A percentile compares a stretch with the other conserved stretches of the same genome.
These are phyloP conservation scores for Fulmarus glacialis DNA, from an alignment of 2,113 vertebrate genomes.

Conservation along the genomic window DNA sequence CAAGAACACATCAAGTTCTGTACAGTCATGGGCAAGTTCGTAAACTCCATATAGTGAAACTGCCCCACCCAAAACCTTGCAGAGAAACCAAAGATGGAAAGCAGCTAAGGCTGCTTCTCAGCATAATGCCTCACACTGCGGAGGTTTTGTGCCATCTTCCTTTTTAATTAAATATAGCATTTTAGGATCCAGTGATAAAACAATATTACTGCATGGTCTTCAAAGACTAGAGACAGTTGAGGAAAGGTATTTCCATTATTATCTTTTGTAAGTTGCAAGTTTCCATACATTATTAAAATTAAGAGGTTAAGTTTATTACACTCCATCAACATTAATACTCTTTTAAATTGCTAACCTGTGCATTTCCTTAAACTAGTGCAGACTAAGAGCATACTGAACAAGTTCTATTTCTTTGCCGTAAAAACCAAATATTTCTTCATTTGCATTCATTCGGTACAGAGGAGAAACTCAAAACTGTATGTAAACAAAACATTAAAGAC, in stretches of 20 bases:
- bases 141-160: neutral
- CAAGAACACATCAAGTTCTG: neutral
- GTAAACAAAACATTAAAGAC: slow-evolving; percentile 5
- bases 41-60: neutral
- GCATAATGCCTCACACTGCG: neutral
- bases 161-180: neutral
- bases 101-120: neutral
- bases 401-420: neutral
- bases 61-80: neutral
- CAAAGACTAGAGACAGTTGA: neutral
- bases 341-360: neutral
- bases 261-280: neutral
- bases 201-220: neutral
- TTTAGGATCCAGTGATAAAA: neutral
- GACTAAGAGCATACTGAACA: neutral
- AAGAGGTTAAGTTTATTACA: neutral
- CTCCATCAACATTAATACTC: neutral
- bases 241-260: neutral
- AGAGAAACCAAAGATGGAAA: neutral
- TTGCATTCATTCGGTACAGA: neutral
- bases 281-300: slow-evolving; percentile 1
- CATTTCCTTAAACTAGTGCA: neutral
- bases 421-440: neutral
- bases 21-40: neutral
- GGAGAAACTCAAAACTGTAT: neutral